Percentiles rank a stretch among this genome's conserved stretches.
These are phyloP conservation scores for Riptortus pedestris DNA, from an alignment of 1,140 invertebrate genomes.

Conservation along the genomic window DNA sequence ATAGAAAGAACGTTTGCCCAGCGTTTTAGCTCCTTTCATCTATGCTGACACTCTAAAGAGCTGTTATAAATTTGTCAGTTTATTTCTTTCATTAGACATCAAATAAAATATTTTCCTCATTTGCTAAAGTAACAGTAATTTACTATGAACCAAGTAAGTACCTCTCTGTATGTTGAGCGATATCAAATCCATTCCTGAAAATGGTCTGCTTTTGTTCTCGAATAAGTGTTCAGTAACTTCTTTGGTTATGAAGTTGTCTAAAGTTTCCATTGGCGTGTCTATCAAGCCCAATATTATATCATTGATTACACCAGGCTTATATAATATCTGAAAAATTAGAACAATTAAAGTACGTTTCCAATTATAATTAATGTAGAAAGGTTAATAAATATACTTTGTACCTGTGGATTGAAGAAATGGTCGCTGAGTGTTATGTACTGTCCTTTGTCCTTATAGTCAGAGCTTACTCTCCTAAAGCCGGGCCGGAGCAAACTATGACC, in stretches of 20 bases:
- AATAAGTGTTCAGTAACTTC: slow-evolving; percentile 91
- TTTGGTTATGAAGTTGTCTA: slow-evolving; percentile 84
- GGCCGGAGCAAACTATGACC: slow-evolving; percentile 54
- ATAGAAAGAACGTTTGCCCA: too few relatives aligned
- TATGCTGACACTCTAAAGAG: too few relatives aligned
- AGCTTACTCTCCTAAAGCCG: slow-evolving; percentile 44
- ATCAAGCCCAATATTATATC: slow-evolving; percentile 76
- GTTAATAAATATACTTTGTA: too few relatives aligned
- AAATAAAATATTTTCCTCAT: too few relatives aligned
- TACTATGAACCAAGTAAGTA: too few relatives aligned
- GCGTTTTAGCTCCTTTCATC: too few relatives aligned
- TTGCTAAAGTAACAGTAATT: too few relatives aligned
- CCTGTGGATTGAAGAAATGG: slow-evolving; percentile 52
- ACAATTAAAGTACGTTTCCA: neutral
- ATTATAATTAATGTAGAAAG: too few relatives aligned
- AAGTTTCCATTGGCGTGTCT: slow-evolving; percentile 78
- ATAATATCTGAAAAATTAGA: slow-evolving; percentile 26
- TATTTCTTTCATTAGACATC: too few relatives aligned
- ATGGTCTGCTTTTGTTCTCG: slow-evolving; percentile 72
- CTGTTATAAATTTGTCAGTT: too few relatives aligned
- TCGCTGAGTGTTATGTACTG: slow-evolving; percentile 43
- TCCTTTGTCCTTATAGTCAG: slow-evolving; percentile 37
- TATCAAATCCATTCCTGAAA: slow-evolving; percentile 74
- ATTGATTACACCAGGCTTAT: slow-evolving; percentile 58
- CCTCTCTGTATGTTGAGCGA: slow-evolving; percentile 71